Evolutionary conservation across 1,140 invertebrate genomes (phyloP), one percentile per base, ranked within the genome.

Genomic region (Pomacea maculata): DNA sequence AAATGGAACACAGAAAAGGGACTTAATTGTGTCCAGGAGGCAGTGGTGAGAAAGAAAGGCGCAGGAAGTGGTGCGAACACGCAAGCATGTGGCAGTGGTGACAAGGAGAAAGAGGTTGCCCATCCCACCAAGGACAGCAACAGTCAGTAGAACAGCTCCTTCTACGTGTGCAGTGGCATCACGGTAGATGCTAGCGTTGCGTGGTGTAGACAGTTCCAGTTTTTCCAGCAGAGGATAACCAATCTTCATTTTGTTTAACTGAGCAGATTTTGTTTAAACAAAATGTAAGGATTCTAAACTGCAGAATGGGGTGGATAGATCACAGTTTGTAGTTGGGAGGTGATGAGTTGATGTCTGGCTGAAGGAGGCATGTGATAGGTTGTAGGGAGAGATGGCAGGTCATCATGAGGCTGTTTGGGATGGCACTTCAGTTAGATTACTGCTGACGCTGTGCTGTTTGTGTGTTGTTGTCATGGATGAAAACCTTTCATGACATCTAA

Each of bases 51-150:
- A 85, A n/a, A 89, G 80, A 70, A 90, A 89, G 7, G 89, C 88
- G 25, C 86, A 89, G 17, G 85, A 84, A 67, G 88, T 84, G 67
- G 85, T 85, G 29, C 87, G 80, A 55, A 89, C 85, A 45, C 85
- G 83, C n/a, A 82, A 76, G 68, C 86, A 83, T 3, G 81, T 29
- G 15, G 92, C 79, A n/a, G 92, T 96, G n/a, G 96, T 93, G 4
- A 93, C 93, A 94, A 97, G 96, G 17, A 96, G 93, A 17, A 94
- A 93, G 68, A 96, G 91, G 91, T 97, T 97, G 11, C 96, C 95
- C 0, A 94, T 94, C 93, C 96, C 95, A 74, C 96, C 96, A 29
- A 96, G 92, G 0, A 94, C 93, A 0, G 95, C 95, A 10, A 97
- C 92, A 55, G 94, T 94, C 85, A 96, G 94, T 82, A 97, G 94